Conservation (phyloP, 2,888 invertebrate genomes). For the Andricus curvator region DNA sequence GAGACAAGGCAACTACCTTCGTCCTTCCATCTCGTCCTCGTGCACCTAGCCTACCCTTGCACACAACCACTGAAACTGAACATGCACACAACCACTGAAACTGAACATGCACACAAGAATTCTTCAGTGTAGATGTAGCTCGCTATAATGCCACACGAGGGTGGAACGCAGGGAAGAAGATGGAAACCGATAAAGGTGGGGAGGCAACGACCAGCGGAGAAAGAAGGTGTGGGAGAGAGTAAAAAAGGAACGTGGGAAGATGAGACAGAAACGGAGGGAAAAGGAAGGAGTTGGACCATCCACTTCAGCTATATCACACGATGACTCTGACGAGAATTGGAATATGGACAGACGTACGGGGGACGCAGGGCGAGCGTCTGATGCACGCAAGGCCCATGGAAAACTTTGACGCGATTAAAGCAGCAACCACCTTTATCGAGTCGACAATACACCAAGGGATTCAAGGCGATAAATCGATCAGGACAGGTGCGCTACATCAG, state of each 20-base stretch:
- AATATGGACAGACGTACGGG: neutral
- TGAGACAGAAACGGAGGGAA: constrained; percentile 51
- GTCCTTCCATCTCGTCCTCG: constrained; percentile 41
- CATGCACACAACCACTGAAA: constrained; percentile 40
- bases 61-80: constrained; percentile 42
- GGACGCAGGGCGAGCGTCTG: neutral
- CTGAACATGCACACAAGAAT: constrained; percentile 47
- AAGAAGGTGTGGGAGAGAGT: neutral
- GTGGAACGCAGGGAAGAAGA: constrained; percentile 52
- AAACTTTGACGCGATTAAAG: constrained; percentile 2
- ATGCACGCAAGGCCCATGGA: constrained; percentile 1
- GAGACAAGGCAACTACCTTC: constrained; percentile 64
- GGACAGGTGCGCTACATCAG: constrained; percentile 1
- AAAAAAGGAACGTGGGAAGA: constrained; percentile 43
- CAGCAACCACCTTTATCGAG: neutral
- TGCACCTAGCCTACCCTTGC: constrained; percentile 46
- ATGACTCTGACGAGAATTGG: constrained; percentile 6
- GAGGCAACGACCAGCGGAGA: constrained; percentile 46
- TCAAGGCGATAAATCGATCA: neutral
- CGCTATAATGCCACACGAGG: constrained; percentile 36
- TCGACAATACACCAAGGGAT: neutral
- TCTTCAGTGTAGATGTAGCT: neutral
- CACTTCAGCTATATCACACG: constrained; percentile 12
- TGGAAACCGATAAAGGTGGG: constrained; percentile 46
- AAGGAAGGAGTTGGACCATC: constrained; percentile 45